phyloP scores from a whole-genome alignment of 2,888 invertebrate species.

The Notocelia uddmanniana region DNA sequence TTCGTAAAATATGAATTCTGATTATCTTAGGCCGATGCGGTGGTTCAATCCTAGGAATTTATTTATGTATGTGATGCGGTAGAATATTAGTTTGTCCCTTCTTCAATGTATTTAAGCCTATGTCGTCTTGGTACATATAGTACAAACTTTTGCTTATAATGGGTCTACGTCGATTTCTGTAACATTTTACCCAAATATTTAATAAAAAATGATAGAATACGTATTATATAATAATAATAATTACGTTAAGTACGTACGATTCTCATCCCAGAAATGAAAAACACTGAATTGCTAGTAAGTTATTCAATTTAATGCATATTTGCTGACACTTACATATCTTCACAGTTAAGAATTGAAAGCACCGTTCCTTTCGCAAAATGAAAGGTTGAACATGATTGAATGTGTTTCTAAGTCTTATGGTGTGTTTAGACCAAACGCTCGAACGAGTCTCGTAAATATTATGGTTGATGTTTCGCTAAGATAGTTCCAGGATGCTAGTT shows the following conservation, averaged over 20 bases:
- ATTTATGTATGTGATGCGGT: no score
- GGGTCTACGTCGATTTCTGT: no score
- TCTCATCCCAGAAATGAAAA: conserved; percentile 16
- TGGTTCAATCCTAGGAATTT: no score
- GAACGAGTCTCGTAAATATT: background rate
- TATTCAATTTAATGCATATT: conserved; percentile 48
- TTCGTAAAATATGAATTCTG: no score
- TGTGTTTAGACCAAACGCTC: background rate
- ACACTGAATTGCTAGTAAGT: background rate
- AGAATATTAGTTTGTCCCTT: no score
- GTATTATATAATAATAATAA: background rate
- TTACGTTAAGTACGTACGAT: background rate
- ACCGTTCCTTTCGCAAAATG: conserved; percentile 20
- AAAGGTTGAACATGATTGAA: conserved; percentile 5
- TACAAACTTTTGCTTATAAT: no score
- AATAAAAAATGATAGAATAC: no score
- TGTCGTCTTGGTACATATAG: no score
- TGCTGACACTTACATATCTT: conserved; percentile 34
- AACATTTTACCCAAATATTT: no score
- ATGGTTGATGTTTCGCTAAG: background rate
- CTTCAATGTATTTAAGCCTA: no score
- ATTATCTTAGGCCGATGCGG: no score
- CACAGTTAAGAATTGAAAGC: conserved; percentile 27
- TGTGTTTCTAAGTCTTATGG: conserved; percentile 10
- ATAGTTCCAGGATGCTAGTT: background rate